Evolutionary conservation across 1,140 invertebrate genomes (phyloP), one percentile per base, ranked within the genome.

Genomic region (Drosophila saltans): DNA sequence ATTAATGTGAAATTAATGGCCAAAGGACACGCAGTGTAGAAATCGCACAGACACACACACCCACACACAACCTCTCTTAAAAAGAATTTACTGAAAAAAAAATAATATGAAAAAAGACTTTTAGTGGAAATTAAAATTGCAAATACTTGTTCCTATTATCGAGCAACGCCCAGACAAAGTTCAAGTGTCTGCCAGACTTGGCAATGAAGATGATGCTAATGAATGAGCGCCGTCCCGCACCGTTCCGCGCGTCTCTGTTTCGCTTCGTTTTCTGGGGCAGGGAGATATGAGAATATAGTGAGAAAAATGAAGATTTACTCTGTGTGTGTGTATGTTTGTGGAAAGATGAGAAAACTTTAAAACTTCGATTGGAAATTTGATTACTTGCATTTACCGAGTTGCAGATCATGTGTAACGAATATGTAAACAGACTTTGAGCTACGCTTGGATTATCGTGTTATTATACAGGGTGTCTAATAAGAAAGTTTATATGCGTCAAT

Each of bases 1-100:
- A 78, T 78, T 78, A 78, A 78, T 74, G 66, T 70, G 58, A 70
- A 75, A 70, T 78, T 69, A 78, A 78, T 78, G 75, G 62, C 62
- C 28, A 58, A 30, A 55, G 63, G 72, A 75, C 75, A 78, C 75
- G 75, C 75, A 71, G 43, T 59, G 0, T 73, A 10, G 58, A 70
- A 40, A 56, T 43, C 45, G 61, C 39, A 61, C n/a, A 11, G 11
- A 43, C 41, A 6, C n/a, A 6, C 45, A 52, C 45, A 8, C 9
- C 26, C 21, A 8, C 45, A 52, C 21, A 52, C 9, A 26, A 9
- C 0, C 7, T 45, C 16, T 21, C 21, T 45, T 6, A 45, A 48
- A 48, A 21, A 48, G 45, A 52, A 52, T 10, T 7, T 7, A 26
- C 3, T 9, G 21, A 26, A 16, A 52, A 10, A n/a, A n/a, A n/a